Evolutionary conservation across 2,888 invertebrate species (phyloP).

Genomic region (Alentia gelatinosa): DNA sequence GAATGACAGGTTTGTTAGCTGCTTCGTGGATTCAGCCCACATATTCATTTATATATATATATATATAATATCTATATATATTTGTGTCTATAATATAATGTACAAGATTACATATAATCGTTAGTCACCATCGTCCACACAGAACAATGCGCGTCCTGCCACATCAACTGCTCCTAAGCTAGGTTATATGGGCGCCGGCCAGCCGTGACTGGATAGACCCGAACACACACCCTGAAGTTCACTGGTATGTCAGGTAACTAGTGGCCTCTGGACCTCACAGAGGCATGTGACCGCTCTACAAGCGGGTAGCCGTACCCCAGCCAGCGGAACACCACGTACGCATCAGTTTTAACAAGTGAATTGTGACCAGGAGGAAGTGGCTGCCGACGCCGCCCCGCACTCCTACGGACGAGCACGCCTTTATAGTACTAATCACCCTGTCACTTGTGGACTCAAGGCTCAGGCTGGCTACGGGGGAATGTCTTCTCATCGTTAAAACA

Average conservation of each 20-base stretch:
- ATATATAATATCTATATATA: neutral
- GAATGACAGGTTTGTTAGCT: slow-evolving; percentile 25
- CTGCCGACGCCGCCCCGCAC: no score
- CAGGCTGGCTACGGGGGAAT: no score
- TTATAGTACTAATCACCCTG: no score
- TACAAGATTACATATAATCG: neutral
- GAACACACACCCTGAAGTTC: neutral
- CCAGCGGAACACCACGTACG: no score
- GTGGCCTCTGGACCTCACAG: neutral
- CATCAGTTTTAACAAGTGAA: no score
- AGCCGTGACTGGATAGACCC: neutral
- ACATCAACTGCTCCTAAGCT: neutral
- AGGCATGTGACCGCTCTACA: no score
- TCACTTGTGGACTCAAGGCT: no score
- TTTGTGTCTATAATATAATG: slow-evolving; percentile 15
- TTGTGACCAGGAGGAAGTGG: no score
- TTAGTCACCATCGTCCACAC: neutral
- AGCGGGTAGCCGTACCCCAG: no score
- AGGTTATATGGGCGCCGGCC: no score
- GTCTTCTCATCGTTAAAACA: no score
- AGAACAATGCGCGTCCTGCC: neutral
- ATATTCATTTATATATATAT: slow-evolving; percentile 7
- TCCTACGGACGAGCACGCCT: no score
- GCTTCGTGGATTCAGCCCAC: neutral
- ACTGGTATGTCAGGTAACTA: neutral